Conservation (phyloP, 2,888 invertebrate genomes). For the Lymantria monacha region DNA sequence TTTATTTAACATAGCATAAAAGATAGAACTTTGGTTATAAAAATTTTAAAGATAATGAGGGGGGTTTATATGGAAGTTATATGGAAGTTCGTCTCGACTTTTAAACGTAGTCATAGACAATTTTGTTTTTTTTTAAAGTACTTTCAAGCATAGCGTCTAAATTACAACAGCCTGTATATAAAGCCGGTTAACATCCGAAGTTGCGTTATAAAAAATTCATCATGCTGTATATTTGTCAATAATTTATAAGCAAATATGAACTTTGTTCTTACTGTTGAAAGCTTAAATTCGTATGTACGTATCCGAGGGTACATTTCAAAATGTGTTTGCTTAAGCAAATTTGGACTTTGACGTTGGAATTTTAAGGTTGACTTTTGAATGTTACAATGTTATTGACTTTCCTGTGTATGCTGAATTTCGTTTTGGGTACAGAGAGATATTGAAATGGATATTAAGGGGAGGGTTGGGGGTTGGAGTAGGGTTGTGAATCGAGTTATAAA, state of each 20-base stretch:
- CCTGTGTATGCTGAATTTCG: conserved; percentile 16
- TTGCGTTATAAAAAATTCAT: conserved; percentile 40
- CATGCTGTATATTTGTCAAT: conserved; percentile 28
- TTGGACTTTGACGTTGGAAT: conserved; percentile 10
- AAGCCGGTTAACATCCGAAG: conserved; percentile 24
- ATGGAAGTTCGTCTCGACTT: background rate
- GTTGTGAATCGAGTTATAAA: background rate
- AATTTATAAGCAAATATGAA: conserved; percentile 14
- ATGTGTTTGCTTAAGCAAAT: conserved; percentile 1
- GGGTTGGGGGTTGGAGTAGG: background rate
- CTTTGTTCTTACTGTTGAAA: conserved; percentile 11
- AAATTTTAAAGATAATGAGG: too few species aligned
- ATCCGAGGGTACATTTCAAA: background rate
- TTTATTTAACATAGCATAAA: too few species aligned
- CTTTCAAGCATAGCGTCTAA: background rate
- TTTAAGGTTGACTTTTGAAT: conserved; percentile 12
- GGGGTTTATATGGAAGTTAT: too few species aligned
- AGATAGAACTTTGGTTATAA: too few species aligned
- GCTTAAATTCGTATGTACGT: conserved; percentile 13
- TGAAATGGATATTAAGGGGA: conserved; percentile 3
- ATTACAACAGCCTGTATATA: conserved; percentile 2
- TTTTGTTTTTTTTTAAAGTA: background rate
- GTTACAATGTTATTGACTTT: conserved; percentile 5
- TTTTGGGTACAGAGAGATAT: conserved; percentile 11
- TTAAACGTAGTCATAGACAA: background rate